A percentile compares a stretch with the other conserved stretches of the same genome.
phyloP scores from a whole-genome alignment of 2,888 invertebrate species.

The Limnephilus lunatus region DNA sequence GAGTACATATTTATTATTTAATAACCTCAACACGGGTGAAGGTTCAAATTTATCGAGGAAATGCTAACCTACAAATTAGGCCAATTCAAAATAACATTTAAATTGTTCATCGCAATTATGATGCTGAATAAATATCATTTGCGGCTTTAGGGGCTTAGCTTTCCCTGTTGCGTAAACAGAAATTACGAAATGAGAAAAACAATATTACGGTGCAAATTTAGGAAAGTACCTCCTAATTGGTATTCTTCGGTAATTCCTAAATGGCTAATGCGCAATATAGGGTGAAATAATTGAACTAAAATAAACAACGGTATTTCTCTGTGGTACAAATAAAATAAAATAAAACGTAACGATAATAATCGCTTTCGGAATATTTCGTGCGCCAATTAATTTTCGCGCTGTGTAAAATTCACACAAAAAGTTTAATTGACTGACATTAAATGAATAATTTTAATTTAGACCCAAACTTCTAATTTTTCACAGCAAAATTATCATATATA shows the following conservation, averaged over 20 bases:
- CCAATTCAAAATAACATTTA: constrained; percentile 41
- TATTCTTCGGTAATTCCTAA: not conserved
- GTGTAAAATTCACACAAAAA: too few relatives aligned
- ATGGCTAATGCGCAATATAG: not conserved
- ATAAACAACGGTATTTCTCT: not conserved
- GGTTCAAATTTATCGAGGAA: not conserved
- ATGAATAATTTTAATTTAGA: too few relatives aligned
- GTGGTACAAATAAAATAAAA: too few relatives aligned
- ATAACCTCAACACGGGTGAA: not conserved
- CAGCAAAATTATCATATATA: too few relatives aligned
- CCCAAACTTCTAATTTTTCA: too few relatives aligned
- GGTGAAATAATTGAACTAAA: not conserved
- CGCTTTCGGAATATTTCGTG: too few relatives aligned
- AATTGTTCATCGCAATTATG: constrained; percentile 36
- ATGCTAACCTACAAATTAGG: constrained; percentile 30
- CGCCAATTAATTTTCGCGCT: too few relatives aligned
- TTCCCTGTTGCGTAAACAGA: not conserved
- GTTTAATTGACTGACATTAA: too few relatives aligned
- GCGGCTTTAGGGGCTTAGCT: not conserved
- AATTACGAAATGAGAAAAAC: not conserved
- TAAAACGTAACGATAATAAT: too few relatives aligned
- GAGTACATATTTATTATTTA: too few relatives aligned
- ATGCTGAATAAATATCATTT: constrained; percentile 31
- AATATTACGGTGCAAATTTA: not conserved
- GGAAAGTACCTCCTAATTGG: not conserved